A percentile compares a stretch with the other conserved stretches of the same genome.
phyloP scores from a whole-genome alignment of 2,797 vertebrate genomes.

The Coccyzus lansbergi region DNA sequence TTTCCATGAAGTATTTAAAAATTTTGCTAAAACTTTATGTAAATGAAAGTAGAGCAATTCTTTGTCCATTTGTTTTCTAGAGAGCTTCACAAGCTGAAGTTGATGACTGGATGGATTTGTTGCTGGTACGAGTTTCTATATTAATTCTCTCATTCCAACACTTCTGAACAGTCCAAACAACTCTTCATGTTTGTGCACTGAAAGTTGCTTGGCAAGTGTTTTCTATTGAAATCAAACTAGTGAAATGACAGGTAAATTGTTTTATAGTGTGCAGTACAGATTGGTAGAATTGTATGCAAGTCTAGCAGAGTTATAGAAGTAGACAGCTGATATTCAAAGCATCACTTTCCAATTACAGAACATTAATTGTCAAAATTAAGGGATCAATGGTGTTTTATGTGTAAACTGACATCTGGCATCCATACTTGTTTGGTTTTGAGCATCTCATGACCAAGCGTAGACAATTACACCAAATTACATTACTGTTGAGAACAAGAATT shows the following conservation, averaged over 20 bases:
- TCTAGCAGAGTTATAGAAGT: neutral
- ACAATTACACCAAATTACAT: neutral
- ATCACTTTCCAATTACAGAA: neutral
- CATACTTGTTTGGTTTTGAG: conserved; percentile 9
- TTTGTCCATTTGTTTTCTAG: neutral
- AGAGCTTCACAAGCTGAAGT: neutral
- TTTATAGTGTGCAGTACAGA: neutral
- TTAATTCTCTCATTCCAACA: neutral
- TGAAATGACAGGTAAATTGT: conserved; percentile 1
- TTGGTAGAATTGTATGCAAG: neutral
- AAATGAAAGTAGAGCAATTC: neutral
- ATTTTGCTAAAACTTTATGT: neutral
- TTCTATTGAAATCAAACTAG: neutral
- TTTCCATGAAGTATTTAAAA: neutral
- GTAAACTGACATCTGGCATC: conserved; percentile 35
- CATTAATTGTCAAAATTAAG: neutral
- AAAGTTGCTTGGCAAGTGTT: neutral
- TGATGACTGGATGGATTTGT: conserved; percentile 29
- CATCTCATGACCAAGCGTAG: conserved; percentile 45
- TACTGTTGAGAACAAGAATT: conserved; percentile 20
- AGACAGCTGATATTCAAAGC: conserved; percentile 17
- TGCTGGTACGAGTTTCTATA: neutral
- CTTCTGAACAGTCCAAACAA: neutral
- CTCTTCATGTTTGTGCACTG: neutral
- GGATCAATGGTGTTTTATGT: neutral